Conservation (phyloP, 1,140 invertebrate genomes). For the Tetramorium parvispinum region DNA sequence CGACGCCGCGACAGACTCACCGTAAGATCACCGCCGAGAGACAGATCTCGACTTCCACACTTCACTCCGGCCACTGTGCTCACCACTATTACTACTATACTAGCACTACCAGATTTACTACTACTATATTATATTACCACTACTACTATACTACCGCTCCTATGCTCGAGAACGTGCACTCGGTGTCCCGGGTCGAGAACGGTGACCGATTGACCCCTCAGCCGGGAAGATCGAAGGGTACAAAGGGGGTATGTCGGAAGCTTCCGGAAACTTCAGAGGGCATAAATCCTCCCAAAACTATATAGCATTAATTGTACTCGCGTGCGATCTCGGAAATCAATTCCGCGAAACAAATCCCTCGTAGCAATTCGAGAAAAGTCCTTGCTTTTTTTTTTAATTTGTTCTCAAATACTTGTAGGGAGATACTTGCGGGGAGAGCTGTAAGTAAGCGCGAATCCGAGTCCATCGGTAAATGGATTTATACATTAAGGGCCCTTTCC, state of each 20-base stretch:
- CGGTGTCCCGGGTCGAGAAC: constrained; percentile 76
- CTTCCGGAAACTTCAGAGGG: background rate
- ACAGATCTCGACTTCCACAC: constrained; percentile 85
- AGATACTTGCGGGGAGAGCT: background rate
- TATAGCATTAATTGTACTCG: background rate
- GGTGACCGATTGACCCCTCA: background rate
- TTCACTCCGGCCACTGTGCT: constrained; percentile 81
- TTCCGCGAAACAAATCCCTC: background rate
- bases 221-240: background rate
- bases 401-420: background rate
- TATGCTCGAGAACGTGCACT: constrained; percentile 76
- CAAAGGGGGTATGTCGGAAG: background rate
- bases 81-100: constrained; percentile 69
- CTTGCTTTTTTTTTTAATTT: background rate
- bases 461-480: background rate
- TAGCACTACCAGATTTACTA: constrained; percentile 71
- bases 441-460: background rate
- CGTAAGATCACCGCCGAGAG: constrained; percentile 29
- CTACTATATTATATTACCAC: constrained; percentile 66
- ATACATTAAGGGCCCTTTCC: background rate
- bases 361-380: too few relatives aligned
- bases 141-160: constrained; percentile 68
- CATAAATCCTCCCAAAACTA: background rate
- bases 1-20: constrained; percentile 56
- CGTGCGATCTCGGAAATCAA: background rate